phyloP scores from a whole-genome alignment of 2,113 vertebrate species.

The Smithornis capensis region DNA sequence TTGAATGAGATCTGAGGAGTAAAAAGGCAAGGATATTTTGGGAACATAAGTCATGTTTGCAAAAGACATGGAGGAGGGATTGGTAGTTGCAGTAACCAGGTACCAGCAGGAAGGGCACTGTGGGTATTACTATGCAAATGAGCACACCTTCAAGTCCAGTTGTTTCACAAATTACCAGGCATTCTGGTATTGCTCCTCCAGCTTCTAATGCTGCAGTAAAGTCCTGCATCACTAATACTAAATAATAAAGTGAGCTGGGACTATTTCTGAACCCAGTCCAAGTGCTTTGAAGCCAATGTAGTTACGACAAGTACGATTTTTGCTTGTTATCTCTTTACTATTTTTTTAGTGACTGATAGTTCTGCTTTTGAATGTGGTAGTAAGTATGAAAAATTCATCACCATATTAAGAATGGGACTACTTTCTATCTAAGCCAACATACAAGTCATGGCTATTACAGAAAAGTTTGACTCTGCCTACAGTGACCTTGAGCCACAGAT shows the following conservation, averaged over 20 bases:
- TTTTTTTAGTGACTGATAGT: not conserved
- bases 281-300: not conserved
- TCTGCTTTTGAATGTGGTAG: not conserved
- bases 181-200: not conserved
- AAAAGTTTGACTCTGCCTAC: not conserved
- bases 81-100: not conserved
- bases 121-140: not conserved
- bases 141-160: not conserved
- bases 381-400: not conserved
- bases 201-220: not conserved
- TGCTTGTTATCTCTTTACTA: not conserved
- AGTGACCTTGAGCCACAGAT: not conserved
- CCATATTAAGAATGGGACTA: not conserved
- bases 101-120: not conserved
- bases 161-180: not conserved
- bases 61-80: not conserved
- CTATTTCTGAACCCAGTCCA: not conserved
- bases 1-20: not conserved
- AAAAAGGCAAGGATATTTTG: not conserved
- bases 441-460: not conserved
- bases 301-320: not conserved
- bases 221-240: not conserved
- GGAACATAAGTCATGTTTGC: not conserved
- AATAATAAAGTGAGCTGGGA: not conserved
- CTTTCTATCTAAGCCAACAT: not conserved